Base-by-base conservation (phyloP, 2,113 vertebrate species). In the Notiomystis cincta region DNA sequence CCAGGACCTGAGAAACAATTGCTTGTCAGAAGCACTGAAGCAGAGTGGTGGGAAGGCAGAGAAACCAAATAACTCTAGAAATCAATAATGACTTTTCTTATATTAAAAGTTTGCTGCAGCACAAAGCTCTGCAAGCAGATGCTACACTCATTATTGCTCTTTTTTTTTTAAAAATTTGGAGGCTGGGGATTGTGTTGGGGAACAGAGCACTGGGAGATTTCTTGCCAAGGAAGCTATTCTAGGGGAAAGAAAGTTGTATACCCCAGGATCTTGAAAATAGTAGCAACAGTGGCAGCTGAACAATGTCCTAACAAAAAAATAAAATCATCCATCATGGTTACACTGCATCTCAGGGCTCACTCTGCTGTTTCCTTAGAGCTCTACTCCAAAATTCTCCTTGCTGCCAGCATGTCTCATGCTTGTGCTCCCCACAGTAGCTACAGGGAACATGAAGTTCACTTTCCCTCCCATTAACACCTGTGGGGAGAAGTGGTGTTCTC, bases 41-140 rank as follows among this genome's bases (percentile, higher is more conserved):
- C 76, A 83, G 67, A 75, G 67, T 67, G 48, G 71, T 95, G 56
- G 37, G 57, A 82, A 72, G 45, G 87, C 57, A 93, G 58, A 92
- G 79, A 88, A 88, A 80, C 60, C 30, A 61, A 84, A 84, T 30
- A 67, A 75, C 47, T 31, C 48, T n/a, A 67, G 64, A 80, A 90
- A 97, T 96, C 91, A 95, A 75, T 91, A 94, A 81, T 7, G 18
- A 58, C 83, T 91, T 86, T 66, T 83, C 58, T 87, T 78, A 47
- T 27, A 79, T 89, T 82, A 75, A 15, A 56, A 37, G 38, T 79
- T 62, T 71, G 47, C 48, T 89, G 77, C 40, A 87, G 72, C 69
- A 84, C 42, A 84, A 78, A 84, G 44, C 70, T 81, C 76, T 61
- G 44, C 48, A 67, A 48, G 54, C 37, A 27, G 80, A 66, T 79